Conservation (phyloP, 2,113 vertebrate genomes). For the Semnopithecus entellus region DNA sequence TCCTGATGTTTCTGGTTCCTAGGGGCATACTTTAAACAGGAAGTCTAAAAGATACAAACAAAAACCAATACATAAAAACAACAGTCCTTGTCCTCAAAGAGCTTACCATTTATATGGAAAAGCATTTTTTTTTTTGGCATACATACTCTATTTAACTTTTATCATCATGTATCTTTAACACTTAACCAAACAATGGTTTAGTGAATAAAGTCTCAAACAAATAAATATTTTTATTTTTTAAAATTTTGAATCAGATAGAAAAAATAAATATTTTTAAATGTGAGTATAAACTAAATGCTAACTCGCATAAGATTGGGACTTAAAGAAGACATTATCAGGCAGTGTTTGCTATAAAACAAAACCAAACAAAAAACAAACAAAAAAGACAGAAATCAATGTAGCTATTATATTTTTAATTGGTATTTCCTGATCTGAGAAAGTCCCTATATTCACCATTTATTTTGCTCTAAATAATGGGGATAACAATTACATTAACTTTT, state of each 20-base stretch:
- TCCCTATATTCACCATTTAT: neutral
- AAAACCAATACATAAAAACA: neutral
- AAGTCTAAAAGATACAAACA: neutral
- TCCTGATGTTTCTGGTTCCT: neutral
- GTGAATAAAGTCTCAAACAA: neutral
- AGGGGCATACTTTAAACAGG: neutral
- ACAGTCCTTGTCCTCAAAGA: neutral
- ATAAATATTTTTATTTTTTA: neutral
- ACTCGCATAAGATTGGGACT: neutral
- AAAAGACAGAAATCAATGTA: neutral
- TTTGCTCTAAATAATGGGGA: neutral
- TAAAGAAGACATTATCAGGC: neutral
- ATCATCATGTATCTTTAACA: neutral
- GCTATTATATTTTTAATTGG: neutral
- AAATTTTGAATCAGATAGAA: too few species aligned
- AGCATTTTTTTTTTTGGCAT: neutral
- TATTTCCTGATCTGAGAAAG: neutral
- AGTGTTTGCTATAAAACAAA: too few species aligned
- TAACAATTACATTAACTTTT: neutral
- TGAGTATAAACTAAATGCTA: neutral
- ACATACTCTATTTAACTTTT: neutral
- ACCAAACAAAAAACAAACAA: too few species aligned
- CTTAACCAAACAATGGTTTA: neutral
- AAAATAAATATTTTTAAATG: neutral
- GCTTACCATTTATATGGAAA: neutral